These are phyloP conservation scores for Cantharis rufa DNA, from an alignment of 2,888 invertebrate genomes.

Conservation along the genomic window DNA sequence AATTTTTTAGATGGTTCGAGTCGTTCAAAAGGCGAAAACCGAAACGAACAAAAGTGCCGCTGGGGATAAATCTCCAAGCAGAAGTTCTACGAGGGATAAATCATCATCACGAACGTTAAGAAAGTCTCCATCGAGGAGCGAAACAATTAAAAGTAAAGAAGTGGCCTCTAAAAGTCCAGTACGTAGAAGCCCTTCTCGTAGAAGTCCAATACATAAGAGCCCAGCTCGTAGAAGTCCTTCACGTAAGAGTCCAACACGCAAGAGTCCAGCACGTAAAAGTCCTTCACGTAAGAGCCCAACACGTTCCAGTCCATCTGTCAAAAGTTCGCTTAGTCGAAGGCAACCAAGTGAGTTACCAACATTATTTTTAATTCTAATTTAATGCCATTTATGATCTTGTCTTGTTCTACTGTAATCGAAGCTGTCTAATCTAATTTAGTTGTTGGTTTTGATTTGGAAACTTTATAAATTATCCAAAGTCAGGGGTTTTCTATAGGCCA, in stretches of 20 bases:
- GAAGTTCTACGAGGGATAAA: not conserved
- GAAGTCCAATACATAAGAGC: slow-evolving; percentile 18
- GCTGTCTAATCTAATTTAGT: no score
- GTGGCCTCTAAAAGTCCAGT: not conserved
- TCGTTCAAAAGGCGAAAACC: not conserved
- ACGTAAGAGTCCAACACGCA: slow-evolving; percentile 8
- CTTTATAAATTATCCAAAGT: no score
- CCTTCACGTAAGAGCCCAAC: slow-evolving; percentile 6
- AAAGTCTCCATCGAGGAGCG: slow-evolving; percentile 29
- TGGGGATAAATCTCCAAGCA: not conserved
- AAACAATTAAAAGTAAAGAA: slow-evolving; percentile 4
- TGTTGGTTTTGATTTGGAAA: no score
- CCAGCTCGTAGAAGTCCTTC: slow-evolving; percentile 21
- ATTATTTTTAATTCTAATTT: not conserved
- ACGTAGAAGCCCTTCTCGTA: not conserved
- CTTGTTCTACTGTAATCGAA: no score
- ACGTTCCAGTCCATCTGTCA: not conserved
- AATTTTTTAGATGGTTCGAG: not conserved
- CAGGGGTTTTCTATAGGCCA: no score
- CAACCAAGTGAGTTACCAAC: not conserved
- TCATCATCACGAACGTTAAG: slow-evolving; percentile 15
- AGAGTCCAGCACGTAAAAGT: slow-evolving; percentile 3
- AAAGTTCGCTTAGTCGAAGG: not conserved
- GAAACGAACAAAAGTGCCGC: not conserved
- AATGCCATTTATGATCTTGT: not conserved